These are phyloP conservation scores for Toxonevra muliebris DNA, from an alignment of 2,888 invertebrate genomes.

Conservation along the genomic window DNA sequence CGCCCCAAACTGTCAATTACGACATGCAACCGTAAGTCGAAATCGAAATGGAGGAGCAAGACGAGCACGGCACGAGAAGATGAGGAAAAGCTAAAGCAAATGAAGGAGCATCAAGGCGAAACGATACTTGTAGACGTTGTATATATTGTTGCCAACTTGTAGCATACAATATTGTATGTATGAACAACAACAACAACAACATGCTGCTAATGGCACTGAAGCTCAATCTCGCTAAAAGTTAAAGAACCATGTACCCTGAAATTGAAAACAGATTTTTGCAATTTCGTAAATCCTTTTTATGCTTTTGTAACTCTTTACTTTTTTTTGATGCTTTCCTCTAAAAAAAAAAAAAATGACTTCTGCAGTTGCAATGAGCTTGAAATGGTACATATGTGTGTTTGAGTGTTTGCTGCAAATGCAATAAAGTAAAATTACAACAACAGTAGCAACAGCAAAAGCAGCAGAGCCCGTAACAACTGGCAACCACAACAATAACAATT, in stretches of 20 bases:
- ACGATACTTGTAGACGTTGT: background rate
- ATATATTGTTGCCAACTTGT: background rate
- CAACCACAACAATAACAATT: too few relatives aligned
- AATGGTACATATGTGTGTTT: background rate
- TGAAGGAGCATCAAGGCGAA: background rate
- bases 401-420: background rate
- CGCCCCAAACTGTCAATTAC: constrained; percentile 36
- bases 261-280: constrained; percentile 32
- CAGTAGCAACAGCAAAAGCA: background rate
- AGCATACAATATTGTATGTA: background rate
- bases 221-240: background rate
- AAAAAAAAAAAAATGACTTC: background rate
- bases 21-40: constrained; percentile 25
- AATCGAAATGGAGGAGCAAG: constrained; percentile 5
- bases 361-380: background rate
- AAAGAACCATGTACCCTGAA: background rate
- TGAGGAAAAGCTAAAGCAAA: constrained; percentile 19
- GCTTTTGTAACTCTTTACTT: constrained; percentile 20
- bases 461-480: too few relatives aligned
- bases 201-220: background rate
- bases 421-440: constrained; percentile 15
- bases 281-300: constrained; percentile 3
- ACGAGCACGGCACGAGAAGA: constrained; percentile 15
- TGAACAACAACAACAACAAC: background rate
- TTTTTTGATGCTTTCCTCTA: constrained; percentile 5